Evolutionary conservation across 2,113 vertebrate genomes (phyloP), one percentile per base, ranked within the genome.

Genomic region (Lasiurus borealis): DNA sequence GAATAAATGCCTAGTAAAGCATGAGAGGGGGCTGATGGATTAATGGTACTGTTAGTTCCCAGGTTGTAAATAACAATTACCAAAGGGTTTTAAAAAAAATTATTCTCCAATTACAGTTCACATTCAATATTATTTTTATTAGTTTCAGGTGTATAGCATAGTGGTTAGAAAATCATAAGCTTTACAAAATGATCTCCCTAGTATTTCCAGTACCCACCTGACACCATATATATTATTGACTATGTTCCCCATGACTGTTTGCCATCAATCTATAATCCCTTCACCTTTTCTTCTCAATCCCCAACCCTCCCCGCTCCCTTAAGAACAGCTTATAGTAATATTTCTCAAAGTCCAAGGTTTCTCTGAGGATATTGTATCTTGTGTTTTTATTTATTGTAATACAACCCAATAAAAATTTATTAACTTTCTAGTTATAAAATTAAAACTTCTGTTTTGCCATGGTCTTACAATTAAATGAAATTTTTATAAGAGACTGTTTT

Each of bases 351-450:
- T 21, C 4, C 80, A 71, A 54, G 29, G 6, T 88, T 50, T 88
- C 86, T 81, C 36, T 81, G 48, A 80, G 68, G 69, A 69, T 15
- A 34, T 31, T 81, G 72, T 54, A 66, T 29, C 68, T 48, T 57
- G 8, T 52, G 36, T 50, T 81, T 96, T 91, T 31, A 80, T 87
- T 57, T 40, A 54, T 76, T 54, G 25, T 11, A 86, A 95, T 16
- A 57, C 21, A 18, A 23, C 46, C 3, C 40, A 77, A 27, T 14
- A 40, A 57, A 68, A 40, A 11, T 69, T 69, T 80, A 57, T 89
- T 54, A 31, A n/a, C 50, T 94, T 85, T 76, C 34, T n/a, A 85
- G 50, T 66, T 77, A 85, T 59, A 85, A 88, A 87, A 85, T 85
- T 31, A 96, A 88, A 91, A 80, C 19, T 71, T 88, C 18, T 57